Evolutionary conservation across 2,888 invertebrate species (phyloP), one percentile per base, ranked within the genome.

Genomic region (Campopleginae sp.): DNA sequence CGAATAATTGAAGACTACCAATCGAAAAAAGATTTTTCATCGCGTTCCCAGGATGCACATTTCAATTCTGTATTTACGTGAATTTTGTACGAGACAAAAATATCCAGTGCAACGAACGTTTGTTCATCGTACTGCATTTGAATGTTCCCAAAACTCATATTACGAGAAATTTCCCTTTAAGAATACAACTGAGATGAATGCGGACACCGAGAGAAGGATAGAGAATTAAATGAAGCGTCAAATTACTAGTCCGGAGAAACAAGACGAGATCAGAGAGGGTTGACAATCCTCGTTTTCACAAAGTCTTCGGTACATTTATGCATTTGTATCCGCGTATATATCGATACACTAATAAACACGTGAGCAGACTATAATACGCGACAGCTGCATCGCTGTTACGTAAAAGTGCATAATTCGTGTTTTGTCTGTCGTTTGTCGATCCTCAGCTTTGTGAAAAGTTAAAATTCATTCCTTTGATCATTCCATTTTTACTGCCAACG

Each of bases 201-300:
- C 65, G 44, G 72, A 48, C 58, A 38, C 48, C 12, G 58, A 48
- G 66, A 38, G 23, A 12, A 27, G 12, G 23, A 38, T 46, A 42
- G 66, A 42, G 85, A 86, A 51, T 86, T 86, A 80, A 86, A 86
- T 86, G 77, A 82, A 80, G 80, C 85, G 80, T 78, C 75, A 80
- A 80, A 86, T 83, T 83, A 83, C 77, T 74, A 61, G 71, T 80
- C 61, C 85, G 78, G 77, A 80, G 80, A 46, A 68, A 74, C 74
- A 77, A 82, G 76, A 77, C 31, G 82, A 85, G 80, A 80, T 83
- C 85, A 80, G 71, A 86, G 80, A 74, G 80, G 75, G 82, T 74
- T 74, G 79, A 80, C 58, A 65, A 86, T 83, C 76, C 65, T 68
- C 70, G 72, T 76, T 63, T 44, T 58, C 33, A 58, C 38, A 70